These are phyloP conservation scores for Orthosia gracilis DNA, from an alignment of 2,888 invertebrate species.

Conservation along the genomic window DNA sequence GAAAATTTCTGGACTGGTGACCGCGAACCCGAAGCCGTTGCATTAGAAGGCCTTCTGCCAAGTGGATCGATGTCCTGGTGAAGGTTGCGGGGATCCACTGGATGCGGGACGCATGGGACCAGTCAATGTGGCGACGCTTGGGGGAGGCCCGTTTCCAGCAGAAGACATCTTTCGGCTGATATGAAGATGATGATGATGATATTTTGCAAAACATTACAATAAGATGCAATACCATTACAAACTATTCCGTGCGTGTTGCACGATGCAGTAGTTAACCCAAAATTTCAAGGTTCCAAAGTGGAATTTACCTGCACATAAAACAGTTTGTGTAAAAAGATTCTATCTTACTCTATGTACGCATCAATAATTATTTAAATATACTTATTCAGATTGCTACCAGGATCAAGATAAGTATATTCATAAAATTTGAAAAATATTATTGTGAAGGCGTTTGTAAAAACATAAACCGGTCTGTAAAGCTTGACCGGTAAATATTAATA, in stretches of 20 bases:
- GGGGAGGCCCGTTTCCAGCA: too few relatives aligned
- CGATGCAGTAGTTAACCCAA: background rate
- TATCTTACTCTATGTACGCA: too few relatives aligned
- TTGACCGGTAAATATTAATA: constrained; percentile 5
- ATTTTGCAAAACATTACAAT: background rate
- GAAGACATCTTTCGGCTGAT: too few relatives aligned
- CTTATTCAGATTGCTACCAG: background rate
- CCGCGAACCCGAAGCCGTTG: too few relatives aligned
- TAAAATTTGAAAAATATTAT: constrained; percentile 3
- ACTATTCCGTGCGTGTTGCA: too few relatives aligned
- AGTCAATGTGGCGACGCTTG: too few relatives aligned
- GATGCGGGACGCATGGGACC: too few relatives aligned
- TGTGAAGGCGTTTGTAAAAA: background rate
- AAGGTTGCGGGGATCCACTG: too few relatives aligned
- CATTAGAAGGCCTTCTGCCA: too few relatives aligned
- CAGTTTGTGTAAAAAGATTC: background rate
- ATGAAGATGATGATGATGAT: background rate
- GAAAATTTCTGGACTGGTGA: too few relatives aligned
- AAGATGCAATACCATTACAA: background rate
- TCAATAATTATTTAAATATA: background rate
- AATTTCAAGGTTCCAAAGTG: background rate
- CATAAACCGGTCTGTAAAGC: constrained; percentile 4
- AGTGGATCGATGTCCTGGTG: too few relatives aligned
- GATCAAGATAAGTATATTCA: background rate
- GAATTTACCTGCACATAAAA: background rate